These are phyloP conservation scores for Nansenia antarctica DNA, from an alignment of 2,113 vertebrate species.

Conservation along the genomic window DNA sequence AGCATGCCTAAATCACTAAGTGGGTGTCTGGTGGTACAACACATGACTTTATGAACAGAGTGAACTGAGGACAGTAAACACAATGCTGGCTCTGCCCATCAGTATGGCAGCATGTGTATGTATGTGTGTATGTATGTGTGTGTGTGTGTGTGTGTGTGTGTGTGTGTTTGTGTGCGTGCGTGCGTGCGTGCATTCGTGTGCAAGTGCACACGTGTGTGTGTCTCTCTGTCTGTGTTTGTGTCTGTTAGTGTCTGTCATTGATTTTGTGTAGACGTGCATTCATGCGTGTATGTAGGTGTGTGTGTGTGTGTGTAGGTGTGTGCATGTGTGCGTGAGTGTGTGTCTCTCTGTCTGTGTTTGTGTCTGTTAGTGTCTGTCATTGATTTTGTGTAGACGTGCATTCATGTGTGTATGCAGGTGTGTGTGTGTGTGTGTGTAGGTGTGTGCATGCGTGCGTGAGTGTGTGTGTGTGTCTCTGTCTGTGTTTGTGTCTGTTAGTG, in stretches of 20 bases:
- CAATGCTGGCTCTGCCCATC: background rate
- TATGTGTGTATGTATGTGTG: background rate
- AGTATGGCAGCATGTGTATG: too few species aligned
- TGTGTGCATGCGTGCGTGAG: background rate
- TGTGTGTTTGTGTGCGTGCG: background rate
- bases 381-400: too few species aligned
- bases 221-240: background rate
- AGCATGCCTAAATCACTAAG: slow-evolving; percentile 35
- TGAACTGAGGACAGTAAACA: background rate
- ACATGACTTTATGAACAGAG: background rate
- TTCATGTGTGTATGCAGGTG: background rate
- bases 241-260: background rate
- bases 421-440: background rate
- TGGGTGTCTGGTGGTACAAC: slow-evolving; percentile 12
- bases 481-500: background rate
- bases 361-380: background rate
- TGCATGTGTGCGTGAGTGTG: background rate
- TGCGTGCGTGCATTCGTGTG: background rate
- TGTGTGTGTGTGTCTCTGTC: background rate
- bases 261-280: too few species aligned
- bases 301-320: background rate
- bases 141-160: background rate
- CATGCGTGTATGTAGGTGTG: background rate
- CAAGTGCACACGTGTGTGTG: background rate
- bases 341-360: background rate